A percentile compares a stretch with the other conserved stretches of the same genome.
phyloP scores from a whole-genome alignment of 2,797 vertebrate species.

The Neoniphon sammara region DNA sequence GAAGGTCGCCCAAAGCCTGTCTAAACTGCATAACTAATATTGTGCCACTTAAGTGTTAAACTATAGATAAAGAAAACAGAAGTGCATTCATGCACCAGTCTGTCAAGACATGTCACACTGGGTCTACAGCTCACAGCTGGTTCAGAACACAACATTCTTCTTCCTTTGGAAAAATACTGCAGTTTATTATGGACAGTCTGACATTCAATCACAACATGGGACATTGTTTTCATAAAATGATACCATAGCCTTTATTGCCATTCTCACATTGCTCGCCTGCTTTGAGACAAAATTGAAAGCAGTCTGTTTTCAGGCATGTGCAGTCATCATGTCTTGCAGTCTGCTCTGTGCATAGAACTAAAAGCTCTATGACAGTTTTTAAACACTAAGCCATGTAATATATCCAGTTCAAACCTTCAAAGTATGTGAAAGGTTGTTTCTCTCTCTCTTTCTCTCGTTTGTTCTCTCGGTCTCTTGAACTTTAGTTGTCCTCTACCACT shows the following conservation, averaged over 20 bases:
- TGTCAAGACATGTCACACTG: slow-evolving; percentile 55
- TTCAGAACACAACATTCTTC: slow-evolving; percentile 3
- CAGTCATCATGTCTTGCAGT: slow-evolving; percentile 22
- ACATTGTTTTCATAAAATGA: slow-evolving; percentile 60
- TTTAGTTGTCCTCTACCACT: slow-evolving; percentile 79
- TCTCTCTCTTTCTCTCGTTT: slow-evolving; percentile 66
- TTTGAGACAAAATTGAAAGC: slow-evolving; percentile 30
- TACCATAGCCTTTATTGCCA: slow-evolving; percentile 21
- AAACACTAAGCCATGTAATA: slow-evolving; percentile 49
- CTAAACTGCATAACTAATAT: slow-evolving; percentile 20
- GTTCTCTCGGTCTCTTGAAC: slow-evolving; percentile 79
- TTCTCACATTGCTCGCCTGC: slow-evolving; percentile 1
- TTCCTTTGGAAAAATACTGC: slow-evolving; percentile 30
- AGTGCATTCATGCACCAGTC: slow-evolving; percentile 51
- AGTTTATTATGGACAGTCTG: slow-evolving; percentile 39
- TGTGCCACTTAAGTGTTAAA: slow-evolving; percentile 51
- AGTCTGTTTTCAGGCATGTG: slow-evolving; percentile 46
- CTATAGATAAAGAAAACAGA: slow-evolving; percentile 61
- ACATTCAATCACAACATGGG: slow-evolving; percentile 47
- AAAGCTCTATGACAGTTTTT: slow-evolving; percentile 49
- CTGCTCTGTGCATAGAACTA: slow-evolving; percentile 32
- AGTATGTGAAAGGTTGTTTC: slow-evolving; percentile 75
- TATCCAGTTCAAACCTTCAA: slow-evolving; percentile 58
- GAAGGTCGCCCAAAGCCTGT: background rate
- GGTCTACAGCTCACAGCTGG: slow-evolving; percentile 28